Base-by-base conservation (phyloP, 1,140 invertebrate genomes). In the Chlorops oryzae region DNA sequence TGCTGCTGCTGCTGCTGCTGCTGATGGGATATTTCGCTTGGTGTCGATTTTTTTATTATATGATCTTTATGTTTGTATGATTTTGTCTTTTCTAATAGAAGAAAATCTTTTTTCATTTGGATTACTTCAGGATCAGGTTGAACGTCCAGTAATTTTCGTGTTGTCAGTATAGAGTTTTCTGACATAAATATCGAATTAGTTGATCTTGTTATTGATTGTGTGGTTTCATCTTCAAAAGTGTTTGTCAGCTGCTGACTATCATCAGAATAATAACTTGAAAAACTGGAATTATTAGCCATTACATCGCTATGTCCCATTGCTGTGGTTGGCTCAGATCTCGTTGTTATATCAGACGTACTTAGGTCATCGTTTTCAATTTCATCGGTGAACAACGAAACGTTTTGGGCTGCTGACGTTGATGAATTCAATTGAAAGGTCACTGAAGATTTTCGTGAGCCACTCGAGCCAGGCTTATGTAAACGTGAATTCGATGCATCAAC, bases 111-210 rank as follows among this genome's bases (percentile, higher is more conserved):
- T 24, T 69, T 63, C 65, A 66, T 65, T 44, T 66, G 57, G 9
- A 70, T 63, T 13, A 70, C 66, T 46, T 67, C 64, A 37, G 66
- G 62, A 50, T 70, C 61, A 0, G 63, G 66, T 21, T 70, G 62
- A 0, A 70, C 62, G 18, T 70, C 66, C 20, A 52, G 59, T 56
- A 70, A 60, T 2, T 65, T 61, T 1, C 67, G 53, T 7, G 59
- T 52, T 7, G 57, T 40, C 42, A 69, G 15, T 35, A 69, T 61
- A 3, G 51, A 39, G 17, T 53, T 44, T 1, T 52, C 28, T 2
- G 32, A 17, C 3, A 50, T 35, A 32, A 17, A 17, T 4, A 15
- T 15, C n/a, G 24, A n/a, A 10, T 15, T 13, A 23, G 17, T 9
- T 15, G 37, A 17, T 2, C n/a, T 28, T 9, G 6, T 24, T 17